Conservation (phyloP, 92 coral and sea anemone genomes). For the Palythoa grandiflora region DNA sequence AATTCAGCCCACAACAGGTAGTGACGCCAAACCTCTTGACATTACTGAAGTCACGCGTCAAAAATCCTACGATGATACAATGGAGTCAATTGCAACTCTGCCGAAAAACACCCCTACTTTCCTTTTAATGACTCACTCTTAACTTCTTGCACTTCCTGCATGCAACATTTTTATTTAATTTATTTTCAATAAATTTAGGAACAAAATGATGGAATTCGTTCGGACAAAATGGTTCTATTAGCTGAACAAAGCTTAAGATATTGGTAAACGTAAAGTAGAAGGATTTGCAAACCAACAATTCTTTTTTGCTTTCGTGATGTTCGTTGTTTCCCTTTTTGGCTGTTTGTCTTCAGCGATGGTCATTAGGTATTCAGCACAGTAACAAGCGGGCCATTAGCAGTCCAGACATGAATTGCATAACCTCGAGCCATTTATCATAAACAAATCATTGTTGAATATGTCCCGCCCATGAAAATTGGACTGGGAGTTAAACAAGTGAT, state of each 20-base stretch:
- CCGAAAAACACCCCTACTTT: conserved; percentile 12
- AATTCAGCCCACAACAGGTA: conserved; percentile 32
- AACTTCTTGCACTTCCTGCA: conserved; percentile 12
- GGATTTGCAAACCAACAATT: not conserved
- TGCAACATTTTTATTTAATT: not conserved
- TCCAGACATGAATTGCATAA: conserved; percentile 22
- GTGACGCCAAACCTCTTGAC: conserved; percentile 42
- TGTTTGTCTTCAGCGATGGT: conserved; percentile 9
- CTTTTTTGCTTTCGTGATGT: conserved; percentile 26
- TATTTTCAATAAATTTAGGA: not conserved
- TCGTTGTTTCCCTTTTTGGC: not conserved
- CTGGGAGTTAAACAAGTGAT: conserved; percentile 30
- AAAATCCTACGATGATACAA: conserved; percentile 34
- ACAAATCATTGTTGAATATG: conserved; percentile 35
- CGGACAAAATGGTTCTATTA: not conserved
- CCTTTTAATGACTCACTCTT: conserved; percentile 34
- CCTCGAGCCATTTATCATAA: conserved; percentile 26
- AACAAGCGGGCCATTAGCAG: conserved; percentile 19
- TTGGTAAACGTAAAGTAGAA: not conserved
- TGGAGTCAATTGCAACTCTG: not conserved
- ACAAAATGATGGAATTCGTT: not conserved
- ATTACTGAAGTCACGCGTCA: conserved; percentile 37
- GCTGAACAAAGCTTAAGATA: not conserved
- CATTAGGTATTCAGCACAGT: conserved; percentile 23
- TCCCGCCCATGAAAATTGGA: conserved; percentile 41